These are phyloP conservation scores for Aegotheles bennettii DNA, from an alignment of 2,113 vertebrate species.

Conservation along the genomic window DNA sequence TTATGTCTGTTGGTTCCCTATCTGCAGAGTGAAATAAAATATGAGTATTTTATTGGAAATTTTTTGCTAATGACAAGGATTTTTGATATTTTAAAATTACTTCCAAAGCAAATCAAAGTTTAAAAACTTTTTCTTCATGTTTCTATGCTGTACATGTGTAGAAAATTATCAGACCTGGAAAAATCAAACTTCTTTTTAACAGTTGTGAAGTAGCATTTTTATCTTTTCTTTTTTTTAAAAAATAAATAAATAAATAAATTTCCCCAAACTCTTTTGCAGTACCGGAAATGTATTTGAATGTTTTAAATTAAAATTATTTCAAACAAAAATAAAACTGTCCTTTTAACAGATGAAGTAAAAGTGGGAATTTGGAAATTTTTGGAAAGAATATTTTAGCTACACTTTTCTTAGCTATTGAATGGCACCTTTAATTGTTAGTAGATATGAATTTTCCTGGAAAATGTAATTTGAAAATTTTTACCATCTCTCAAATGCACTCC, in stretches of 20 bases:
- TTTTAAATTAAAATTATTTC: not conserved
- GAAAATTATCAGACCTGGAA: not conserved
- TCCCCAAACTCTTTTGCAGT: rapidly evolving
- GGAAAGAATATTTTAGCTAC: not conserved
- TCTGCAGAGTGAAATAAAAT: not conserved
- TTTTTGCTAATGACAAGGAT: not conserved
- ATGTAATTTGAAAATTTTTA: not conserved
- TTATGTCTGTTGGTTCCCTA: not conserved
- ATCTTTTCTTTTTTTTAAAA: not conserved
- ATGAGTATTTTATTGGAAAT: not conserved
- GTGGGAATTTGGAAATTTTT: not conserved
- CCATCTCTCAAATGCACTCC: rapidly evolving
- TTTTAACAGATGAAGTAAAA: not conserved
- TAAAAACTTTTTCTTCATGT: not conserved
- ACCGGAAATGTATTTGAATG: not conserved
- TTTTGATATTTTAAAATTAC: not conserved
- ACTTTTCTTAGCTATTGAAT: not conserved
- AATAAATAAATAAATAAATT: too few species aligned
- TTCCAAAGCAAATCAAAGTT: not conserved
- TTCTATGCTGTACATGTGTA: not conserved
- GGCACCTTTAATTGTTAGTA: not conserved
- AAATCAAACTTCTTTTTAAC: not conserved
- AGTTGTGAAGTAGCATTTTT: not conserved
- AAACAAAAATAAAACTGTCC: not conserved
- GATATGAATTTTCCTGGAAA: not conserved